phyloP scores from a whole-genome alignment of 1,140 invertebrate species.

The Orchestia grillus region DNA sequence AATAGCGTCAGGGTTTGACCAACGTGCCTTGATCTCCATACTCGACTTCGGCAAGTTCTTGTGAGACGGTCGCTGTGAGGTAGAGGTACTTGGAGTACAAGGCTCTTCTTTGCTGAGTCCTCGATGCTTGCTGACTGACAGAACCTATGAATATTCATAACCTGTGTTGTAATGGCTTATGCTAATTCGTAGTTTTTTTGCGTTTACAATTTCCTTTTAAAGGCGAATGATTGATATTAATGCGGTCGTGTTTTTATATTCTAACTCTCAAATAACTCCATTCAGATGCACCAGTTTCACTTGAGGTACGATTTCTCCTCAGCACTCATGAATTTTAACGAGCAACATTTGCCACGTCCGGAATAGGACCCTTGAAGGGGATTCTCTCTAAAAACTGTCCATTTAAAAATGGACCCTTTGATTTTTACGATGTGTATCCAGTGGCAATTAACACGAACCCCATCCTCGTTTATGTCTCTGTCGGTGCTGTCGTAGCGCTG shows the following conservation, averaged over 20 bases:
- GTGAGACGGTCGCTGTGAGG: neutral
- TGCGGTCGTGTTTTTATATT: neutral
- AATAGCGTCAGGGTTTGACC: neutral
- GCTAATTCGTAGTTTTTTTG: neutral
- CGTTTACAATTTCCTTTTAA: neutral
- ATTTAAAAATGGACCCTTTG: neutral
- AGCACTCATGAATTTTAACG: neutral
- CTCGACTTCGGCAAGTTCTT: neutral
- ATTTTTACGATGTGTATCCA: constrained; percentile 2
- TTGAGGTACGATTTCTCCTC: neutral
- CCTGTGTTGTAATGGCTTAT: neutral
- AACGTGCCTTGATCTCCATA: neutral
- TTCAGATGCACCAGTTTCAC: neutral
- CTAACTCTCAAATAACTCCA: neutral
- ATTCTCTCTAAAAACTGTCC: neutral
- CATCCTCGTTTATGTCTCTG: neutral
- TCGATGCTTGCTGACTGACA: neutral
- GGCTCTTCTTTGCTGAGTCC: neutral
- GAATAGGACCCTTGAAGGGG: neutral
- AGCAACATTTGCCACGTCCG: neutral
- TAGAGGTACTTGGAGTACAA: neutral
- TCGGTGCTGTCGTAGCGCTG: neutral
- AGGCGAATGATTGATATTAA: neutral
- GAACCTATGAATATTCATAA: neutral
- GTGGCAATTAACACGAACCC: neutral